Evolutionary conservation across 64 coral and sea anemone genomes (phyloP).

Genomic region (Pocillopora verrucosa): DNA sequence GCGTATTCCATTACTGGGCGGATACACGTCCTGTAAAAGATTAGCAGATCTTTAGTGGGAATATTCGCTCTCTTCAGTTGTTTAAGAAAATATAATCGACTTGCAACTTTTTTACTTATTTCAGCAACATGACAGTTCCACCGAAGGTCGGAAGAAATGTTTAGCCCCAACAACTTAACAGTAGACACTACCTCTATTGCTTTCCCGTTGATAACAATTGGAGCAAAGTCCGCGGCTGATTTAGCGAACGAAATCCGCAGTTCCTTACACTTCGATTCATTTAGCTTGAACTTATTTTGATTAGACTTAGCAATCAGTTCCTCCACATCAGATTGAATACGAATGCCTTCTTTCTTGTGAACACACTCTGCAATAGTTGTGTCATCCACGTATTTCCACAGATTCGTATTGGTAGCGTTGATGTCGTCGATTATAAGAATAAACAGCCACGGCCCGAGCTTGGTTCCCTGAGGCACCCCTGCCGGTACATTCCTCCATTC

Average conservation of each 20-base stretch:
- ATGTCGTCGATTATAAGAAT: not conserved
- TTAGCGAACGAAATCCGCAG: slow-evolving; percentile 40
- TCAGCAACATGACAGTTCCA: no score
- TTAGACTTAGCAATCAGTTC: slow-evolving; percentile 35
- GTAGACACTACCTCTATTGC: slow-evolving; percentile 44
- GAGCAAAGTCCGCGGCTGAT: slow-evolving; percentile 14
- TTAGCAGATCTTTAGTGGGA: slow-evolving; percentile 30
- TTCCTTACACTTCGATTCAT: slow-evolving; percentile 47
- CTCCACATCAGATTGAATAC: slow-evolving; percentile 24
- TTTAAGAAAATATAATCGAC: not conserved
- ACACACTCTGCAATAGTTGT: slow-evolving; percentile 47
- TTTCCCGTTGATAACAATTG: slow-evolving; percentile 43
- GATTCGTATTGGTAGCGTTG: not conserved
- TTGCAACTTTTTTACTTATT: no score
- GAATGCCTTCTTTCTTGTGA: slow-evolving; percentile 9
- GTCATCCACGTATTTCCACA: slow-evolving; percentile 33
- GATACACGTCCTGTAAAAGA: slow-evolving; percentile 47
- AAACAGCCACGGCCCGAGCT: slow-evolving; percentile 36
- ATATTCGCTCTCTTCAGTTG: slow-evolving; percentile 41
- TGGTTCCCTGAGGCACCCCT: slow-evolving; percentile 34
- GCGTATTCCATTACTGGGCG: slow-evolving; percentile 45
- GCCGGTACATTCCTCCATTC: slow-evolving; percentile 36
- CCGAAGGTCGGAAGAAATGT: no score
- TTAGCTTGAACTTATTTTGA: slow-evolving; percentile 34
- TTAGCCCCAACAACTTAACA: slow-evolving; percentile 53